Percentiles rank a stretch among this genome's conserved stretches.
Evolutionary conservation across 2,888 invertebrate genomes (phyloP).

Genomic region (Julus scanicus): DNA sequence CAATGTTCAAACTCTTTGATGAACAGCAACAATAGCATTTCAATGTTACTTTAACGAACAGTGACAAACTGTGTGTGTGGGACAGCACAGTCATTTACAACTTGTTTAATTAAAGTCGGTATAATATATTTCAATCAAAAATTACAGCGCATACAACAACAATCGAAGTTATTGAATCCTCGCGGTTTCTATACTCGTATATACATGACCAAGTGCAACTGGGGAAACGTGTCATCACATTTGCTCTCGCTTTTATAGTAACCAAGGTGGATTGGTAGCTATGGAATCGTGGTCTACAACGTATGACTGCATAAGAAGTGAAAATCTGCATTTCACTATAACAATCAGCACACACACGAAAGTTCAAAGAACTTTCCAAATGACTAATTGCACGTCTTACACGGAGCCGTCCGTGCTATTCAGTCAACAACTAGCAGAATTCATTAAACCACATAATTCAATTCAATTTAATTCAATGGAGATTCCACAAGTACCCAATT

Average conservation of each 20-base stretch:
- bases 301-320: background rate
- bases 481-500: slow-evolving; percentile 36
- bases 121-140: background rate
- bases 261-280: background rate
- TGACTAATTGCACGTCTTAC: background rate
- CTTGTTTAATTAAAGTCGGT: too few relatives aligned
- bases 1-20: too few relatives aligned
- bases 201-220: background rate
- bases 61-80: too few relatives aligned
- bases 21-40: too few relatives aligned
- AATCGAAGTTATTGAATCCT: background rate
- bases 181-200: background rate
- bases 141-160: background rate
- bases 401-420: background rate
- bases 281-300: background rate
- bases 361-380: background rate
- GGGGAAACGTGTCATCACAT: background rate
- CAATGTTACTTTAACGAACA: too few relatives aligned
- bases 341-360: background rate
- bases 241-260: background rate
- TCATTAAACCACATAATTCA: slow-evolving; percentile 30
- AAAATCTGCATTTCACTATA: background rate
- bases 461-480: slow-evolving; percentile 24
- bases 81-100: too few relatives aligned
- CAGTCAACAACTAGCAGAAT: slow-evolving; percentile 8